A percentile compares a stretch with the other conserved stretches of the same genome.
Evolutionary conservation across 2,113 vertebrate genomes (phyloP).

Genomic region (Cricetomys ansorgei): DNA sequence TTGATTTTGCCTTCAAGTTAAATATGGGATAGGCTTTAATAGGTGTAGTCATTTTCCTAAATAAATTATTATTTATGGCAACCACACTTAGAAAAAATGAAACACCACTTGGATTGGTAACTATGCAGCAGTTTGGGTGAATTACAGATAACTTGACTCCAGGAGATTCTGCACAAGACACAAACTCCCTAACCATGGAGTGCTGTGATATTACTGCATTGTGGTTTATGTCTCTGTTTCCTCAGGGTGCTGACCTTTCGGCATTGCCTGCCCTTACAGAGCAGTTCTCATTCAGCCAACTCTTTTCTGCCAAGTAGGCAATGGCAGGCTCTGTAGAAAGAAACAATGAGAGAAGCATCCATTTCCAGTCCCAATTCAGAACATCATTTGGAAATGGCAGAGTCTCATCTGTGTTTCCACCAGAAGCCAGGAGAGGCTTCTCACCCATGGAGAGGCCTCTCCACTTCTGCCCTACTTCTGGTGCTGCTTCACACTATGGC

Average conservation of each 20-base stretch:
- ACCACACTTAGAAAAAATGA: slow-evolving; percentile 21
- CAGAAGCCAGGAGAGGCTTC: neutral
- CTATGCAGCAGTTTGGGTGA: neutral
- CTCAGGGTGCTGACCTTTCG: neutral
- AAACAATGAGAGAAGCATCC: neutral
- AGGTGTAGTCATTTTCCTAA: neutral
- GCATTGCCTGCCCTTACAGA: neutral
- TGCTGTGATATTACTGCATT: neutral
- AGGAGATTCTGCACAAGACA: neutral
- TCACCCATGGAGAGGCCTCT: too few species aligned
- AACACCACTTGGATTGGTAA: neutral
- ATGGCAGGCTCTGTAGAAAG: neutral
- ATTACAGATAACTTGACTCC: neutral
- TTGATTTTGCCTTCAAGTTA: slow-evolving; percentile 53
- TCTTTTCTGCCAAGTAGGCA: neutral
- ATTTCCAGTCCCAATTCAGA: neutral
- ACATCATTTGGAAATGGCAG: neutral
- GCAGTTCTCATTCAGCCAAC: neutral
- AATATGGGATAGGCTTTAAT: slow-evolving; percentile 20
- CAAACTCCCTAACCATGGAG: neutral
- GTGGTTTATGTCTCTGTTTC: neutral
- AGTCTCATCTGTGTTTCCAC: neutral
- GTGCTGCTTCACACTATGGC: neutral
- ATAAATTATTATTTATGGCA: slow-evolving; percentile 51
- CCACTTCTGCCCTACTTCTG: neutral